Percentiles rank a stretch among this genome's conserved stretches.
Conservation (phyloP, 2,888 invertebrate species). For the Ochlodes sylvanus region DNA sequence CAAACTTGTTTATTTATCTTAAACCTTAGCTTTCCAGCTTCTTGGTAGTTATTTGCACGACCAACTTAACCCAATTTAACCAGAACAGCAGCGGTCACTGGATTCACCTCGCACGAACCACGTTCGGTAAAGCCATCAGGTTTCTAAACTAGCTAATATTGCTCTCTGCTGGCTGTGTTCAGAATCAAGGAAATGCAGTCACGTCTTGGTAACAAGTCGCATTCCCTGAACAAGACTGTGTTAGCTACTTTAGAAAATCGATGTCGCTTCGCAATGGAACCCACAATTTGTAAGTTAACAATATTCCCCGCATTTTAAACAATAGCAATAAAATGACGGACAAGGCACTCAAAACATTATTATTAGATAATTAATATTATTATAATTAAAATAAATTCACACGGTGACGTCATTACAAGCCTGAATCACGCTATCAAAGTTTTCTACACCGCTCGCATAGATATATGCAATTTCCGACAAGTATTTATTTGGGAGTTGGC, state of each 20-base stretch:
- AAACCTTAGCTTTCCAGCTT: background rate
- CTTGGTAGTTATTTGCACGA: slow-evolving; percentile 5
- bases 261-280: background rate
- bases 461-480: no score
- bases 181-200: slow-evolving; percentile 6
- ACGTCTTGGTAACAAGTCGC: slow-evolving; percentile 7
- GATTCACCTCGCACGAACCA: background rate
- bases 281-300: background rate
- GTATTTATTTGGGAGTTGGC: no score
- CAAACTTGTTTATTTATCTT: background rate
- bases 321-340: no score
- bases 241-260: background rate
- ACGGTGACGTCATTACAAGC: no score
- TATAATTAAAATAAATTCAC: no score
- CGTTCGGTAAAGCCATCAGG: slow-evolving; percentile 9
- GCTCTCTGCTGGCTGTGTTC: background rate
- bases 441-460: no score
- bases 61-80: background rate
- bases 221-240: slow-evolving; percentile 1
- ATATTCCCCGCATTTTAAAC: no score
- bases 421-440: no score
- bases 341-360: no score
- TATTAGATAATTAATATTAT: no score
- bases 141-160: slow-evolving; percentile 11
- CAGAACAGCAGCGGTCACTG: background rate